Percentiles rank a stretch among this genome's conserved stretches.
Evolutionary conservation across 2,797 vertebrate genomes (phyloP).

Genomic region (Meriones psammophilus): DNA sequence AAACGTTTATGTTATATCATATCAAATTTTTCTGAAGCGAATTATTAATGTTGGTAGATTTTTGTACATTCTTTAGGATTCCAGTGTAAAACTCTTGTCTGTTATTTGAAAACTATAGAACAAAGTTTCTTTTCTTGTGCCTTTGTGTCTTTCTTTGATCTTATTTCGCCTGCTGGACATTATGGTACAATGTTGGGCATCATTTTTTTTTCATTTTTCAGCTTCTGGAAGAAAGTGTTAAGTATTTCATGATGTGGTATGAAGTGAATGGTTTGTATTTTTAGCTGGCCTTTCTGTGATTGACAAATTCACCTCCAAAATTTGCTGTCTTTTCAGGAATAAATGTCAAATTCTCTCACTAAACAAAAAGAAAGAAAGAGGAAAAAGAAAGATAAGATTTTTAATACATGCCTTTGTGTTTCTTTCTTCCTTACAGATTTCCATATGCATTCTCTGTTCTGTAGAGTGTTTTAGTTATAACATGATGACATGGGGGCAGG

Average conservation of each 20-base stretch:
- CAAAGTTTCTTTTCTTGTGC: background rate
- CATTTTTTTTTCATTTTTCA: background rate
- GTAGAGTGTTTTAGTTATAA: background rate
- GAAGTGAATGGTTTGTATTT: background rate
- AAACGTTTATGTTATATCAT: background rate
- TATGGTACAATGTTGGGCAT: background rate
- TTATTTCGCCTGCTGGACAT: background rate
- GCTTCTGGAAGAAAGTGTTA: background rate
- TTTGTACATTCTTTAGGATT: background rate
- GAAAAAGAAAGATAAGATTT: background rate
- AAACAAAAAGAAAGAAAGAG: no score
- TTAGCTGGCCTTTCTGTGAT: background rate
- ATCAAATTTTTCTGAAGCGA: background rate
- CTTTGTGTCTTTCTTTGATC: background rate
- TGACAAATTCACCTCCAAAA: background rate
- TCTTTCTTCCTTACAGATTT: background rate
- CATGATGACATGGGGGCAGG: background rate
- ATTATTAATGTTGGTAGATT: background rate
- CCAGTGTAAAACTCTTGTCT: background rate
- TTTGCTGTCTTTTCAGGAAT: background rate
- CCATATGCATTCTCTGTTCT: background rate
- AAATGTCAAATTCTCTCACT: slow-evolving; percentile 1
- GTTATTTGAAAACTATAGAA: background rate
- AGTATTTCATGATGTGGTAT: background rate
- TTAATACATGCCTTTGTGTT: background rate